A percentile compares a stretch with the other conserved stretches of the same genome.
phyloP scores from a whole-genome alignment of 2,113 vertebrate species.

The Opisthocomus hoazin region DNA sequence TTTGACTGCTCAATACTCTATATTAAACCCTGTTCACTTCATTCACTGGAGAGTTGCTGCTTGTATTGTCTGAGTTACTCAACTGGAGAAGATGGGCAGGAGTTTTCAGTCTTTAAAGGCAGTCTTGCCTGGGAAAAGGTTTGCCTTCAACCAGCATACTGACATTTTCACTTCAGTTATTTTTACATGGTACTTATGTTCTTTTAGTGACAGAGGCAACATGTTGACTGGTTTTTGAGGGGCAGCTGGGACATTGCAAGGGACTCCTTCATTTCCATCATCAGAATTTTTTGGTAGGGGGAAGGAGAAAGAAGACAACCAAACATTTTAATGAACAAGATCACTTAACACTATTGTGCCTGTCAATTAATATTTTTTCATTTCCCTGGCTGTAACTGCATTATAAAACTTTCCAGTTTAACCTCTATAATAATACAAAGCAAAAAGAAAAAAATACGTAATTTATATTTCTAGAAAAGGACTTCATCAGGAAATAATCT shows the following conservation, averaged over 20 bases:
- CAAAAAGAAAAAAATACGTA: not conserved
- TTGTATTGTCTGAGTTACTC: not conserved
- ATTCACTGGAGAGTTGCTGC: not conserved
- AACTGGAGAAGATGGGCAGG: not conserved
- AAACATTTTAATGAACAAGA: not conserved
- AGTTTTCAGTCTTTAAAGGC: not conserved
- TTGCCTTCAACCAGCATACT: not conserved
- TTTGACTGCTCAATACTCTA: not conserved
- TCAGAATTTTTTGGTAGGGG: not conserved
- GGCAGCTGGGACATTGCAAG: not conserved
- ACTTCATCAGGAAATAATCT: constrained; percentile 23
- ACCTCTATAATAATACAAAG: not conserved
- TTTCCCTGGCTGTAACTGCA: not conserved
- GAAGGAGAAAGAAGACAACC: not conserved
- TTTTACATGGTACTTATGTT: not conserved
- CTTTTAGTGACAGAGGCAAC: not conserved
- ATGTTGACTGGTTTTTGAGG: not conserved
- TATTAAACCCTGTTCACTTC: not conserved
- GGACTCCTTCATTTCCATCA: not conserved
- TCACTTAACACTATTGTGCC: not conserved
- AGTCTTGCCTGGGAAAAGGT: constrained; percentile 5
- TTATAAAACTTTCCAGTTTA: not conserved
- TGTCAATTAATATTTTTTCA: not conserved
- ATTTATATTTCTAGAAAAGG: not conserved
- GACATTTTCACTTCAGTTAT: not conserved